Base-by-base conservation (phyloP, 2,113 vertebrate species). In the Perca fluviatilis region DNA sequence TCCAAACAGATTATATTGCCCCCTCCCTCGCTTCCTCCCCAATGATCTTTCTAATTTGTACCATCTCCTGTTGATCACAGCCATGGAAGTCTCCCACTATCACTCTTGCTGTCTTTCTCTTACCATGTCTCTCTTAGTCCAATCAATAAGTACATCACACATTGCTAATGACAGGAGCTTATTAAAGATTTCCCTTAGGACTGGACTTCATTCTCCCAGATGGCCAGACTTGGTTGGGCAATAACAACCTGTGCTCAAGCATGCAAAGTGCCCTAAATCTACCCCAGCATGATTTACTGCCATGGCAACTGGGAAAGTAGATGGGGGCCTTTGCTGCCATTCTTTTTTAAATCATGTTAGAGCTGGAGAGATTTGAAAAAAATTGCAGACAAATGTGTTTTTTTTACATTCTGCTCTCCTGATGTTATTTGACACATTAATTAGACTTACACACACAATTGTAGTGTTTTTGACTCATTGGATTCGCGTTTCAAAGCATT, bases 81-180 rank as follows among this genome's bases (percentile, higher is more conserved):
- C 75, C 81, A 63, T 81, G 49, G 58, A 86, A 57, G 63, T 66
- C 49, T 64, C 47, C 60, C 79, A 64, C 30, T 43, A 61, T 82
- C 57, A 58, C 63, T 79, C 19, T 68, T 40, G 46, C 58, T 57
- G 49, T 68, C 67, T 51, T 72, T 15, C 47, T 72, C 46, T 83
- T 67, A 3, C 58, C 23, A 3, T 76, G 61, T 69, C 66, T 79
- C 68, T 81, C 27, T 82, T 81, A 46, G 81, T 68, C 79, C 84
- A 91, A 90, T 95, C 93, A 91, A 91, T 94, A 90, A 86, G 79
- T 83, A 74, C 87, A 90, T 84, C n/a, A 83, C 87, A 83, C 58
- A 70, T 84, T 77, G 72, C 85, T 90, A 86, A 94, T 93, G 90
- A 88, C 85, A 80, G 77, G 66, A 69, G 76, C 81, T 90, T 93